A percentile compares a stretch with the other conserved stretches of the same genome.
Conservation (phyloP, 2,113 vertebrate species). For the Phylloscopus trochilus region DNA sequence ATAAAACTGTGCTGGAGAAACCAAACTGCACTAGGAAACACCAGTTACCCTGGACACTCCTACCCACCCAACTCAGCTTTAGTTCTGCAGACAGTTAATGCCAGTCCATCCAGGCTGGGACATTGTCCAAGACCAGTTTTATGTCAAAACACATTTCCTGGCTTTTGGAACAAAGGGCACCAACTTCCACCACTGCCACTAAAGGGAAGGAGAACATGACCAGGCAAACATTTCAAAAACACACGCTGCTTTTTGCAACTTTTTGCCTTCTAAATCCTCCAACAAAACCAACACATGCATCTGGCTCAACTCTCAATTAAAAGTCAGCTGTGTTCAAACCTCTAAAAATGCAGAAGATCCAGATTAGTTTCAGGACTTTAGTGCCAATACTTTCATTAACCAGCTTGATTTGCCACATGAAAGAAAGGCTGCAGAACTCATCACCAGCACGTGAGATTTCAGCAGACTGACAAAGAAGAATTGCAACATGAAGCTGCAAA, state of each 20-base stretch:
- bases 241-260: background rate
- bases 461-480: background rate
- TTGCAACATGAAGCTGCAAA: background rate
- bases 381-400: background rate
- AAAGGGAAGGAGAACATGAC: background rate
- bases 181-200: background rate
- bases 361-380: background rate
- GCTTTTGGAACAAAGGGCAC: background rate
- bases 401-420: background rate
- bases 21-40: background rate
- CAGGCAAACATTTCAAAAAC: background rate
- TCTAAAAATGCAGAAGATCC: background rate
- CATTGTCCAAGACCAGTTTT: background rate
- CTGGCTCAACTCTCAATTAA: background rate
- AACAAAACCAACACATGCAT: background rate
- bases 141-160: background rate
- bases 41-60: background rate
- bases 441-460: background rate
- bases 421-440: background rate
- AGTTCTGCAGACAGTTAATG: background rate
- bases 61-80: background rate
- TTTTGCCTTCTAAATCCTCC: background rate
- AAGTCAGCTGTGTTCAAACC: background rate
- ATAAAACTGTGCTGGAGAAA: background rate
- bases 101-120: background rate